These are phyloP conservation scores for Cynaeus angustus DNA, from an alignment of 2,888 invertebrate genomes.

Conservation along the genomic window DNA sequence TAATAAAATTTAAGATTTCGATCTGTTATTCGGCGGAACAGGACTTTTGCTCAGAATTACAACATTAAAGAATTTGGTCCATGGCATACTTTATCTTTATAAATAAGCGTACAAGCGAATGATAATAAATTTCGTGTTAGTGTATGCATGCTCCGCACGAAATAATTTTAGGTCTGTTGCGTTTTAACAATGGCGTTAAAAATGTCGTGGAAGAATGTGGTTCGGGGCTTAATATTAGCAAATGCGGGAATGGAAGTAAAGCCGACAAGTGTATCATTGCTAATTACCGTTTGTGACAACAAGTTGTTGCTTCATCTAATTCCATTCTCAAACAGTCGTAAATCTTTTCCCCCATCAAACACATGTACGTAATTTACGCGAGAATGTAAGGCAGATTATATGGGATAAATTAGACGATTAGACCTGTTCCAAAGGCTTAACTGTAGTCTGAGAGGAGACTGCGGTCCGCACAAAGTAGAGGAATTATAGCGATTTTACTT, in stretches of 20 bases:
- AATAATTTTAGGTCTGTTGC: conserved; percentile 5
- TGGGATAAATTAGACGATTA: conserved; percentile 28
- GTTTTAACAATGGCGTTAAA: not conserved
- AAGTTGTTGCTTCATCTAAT: not conserved
- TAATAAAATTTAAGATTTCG: conserved; percentile 5
- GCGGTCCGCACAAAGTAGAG: not conserved
- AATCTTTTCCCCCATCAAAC: conserved; percentile 6
- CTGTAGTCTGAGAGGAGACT: not conserved
- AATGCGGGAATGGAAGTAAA: not conserved
- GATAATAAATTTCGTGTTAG: conserved; percentile 24
- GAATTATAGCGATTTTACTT: too few relatives aligned
- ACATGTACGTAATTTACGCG: conserved; percentile 22
- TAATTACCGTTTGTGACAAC: conserved; percentile 11
- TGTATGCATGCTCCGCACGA: conserved; percentile 10
- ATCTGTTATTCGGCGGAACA: not conserved
- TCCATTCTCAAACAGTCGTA: conserved; percentile 4
- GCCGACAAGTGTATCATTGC: conserved; percentile 21
- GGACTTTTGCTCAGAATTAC: conserved; percentile 3
- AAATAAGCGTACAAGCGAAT: conserved; percentile 7
- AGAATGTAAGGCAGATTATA: conserved; percentile 23
- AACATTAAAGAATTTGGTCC: conserved; percentile 24
- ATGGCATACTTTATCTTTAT: conserved; percentile 21
- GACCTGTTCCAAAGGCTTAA: conserved; percentile 27
- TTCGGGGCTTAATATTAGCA: not conserved
- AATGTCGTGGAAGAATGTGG: not conserved